Base-by-base conservation (phyloP, 2,888 invertebrate species). In the Charanyca ferruginea region DNA sequence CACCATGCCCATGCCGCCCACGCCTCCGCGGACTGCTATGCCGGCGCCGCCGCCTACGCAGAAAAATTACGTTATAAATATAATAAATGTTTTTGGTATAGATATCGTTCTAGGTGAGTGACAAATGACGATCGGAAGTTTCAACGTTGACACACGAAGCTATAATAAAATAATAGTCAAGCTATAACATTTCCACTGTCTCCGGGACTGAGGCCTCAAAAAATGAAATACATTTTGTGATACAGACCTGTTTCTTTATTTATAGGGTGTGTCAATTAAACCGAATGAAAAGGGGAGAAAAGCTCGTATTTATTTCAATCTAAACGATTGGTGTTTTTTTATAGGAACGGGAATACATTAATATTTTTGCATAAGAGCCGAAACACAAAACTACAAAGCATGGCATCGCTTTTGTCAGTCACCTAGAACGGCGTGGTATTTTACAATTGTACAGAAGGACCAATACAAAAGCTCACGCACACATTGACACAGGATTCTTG, bases 1-100 rank as follows among this genome's bases (percentile, higher is more conserved):
- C 58, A 98, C 98, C 67, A 98, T 97, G 86, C 97, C 92, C 87
- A 93, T 74, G 18, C 90, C 87, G 42, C 93, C 90, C 69, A 89
- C 89, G 1, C 86, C 88, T 13, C 87, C 86, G 20, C 84, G 86
- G 25, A 84, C 90, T 47, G 87, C 87, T 35, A 91, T 89, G 3
- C 90, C 90, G 2, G 90, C 91, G 7, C 91, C 91, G 83, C 69
- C 4, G 7, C 51, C 69, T 59, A 45, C 8, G 41, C 38, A n/a
- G 16, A 45, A 23, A 4, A 9, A 11, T 13, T 1, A 23, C 3
- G 58, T 53, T 44, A n/a, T 22, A 32, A 22, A 8, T n/a, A n/a
- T n/a, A n/a, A n/a, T 9, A 0, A n/a, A 38, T n/a, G 25, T 1
- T 45, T n/a, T n/a, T n/a, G n/a, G 8, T 23, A 11, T 4, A 35